These are phyloP conservation scores for Drosophila pseudoananassae DNA, from an alignment of 1,140 invertebrate species.

Conservation along the genomic window DNA sequence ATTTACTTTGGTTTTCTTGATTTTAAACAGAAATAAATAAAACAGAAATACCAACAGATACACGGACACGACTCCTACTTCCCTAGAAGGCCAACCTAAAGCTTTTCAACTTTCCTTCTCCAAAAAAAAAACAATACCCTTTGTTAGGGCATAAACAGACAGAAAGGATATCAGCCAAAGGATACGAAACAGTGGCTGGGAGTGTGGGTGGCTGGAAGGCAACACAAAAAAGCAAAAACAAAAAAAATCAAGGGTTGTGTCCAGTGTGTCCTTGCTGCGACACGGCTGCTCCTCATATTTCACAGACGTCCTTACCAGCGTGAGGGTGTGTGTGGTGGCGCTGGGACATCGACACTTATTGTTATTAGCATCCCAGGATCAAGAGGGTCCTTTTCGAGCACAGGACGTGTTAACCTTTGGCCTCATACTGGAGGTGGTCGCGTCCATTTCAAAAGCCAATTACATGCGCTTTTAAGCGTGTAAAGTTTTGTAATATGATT, in stretches of 20 bases:
- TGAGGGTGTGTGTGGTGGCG: slow-evolving; percentile 12
- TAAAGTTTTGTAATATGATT: slow-evolving; percentile 83
- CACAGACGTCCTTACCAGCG: slow-evolving; percentile 57
- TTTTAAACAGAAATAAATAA: no score
- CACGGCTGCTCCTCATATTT: slow-evolving; percentile 66
- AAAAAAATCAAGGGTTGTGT: slow-evolving; percentile 25
- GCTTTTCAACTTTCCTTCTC: neutral
- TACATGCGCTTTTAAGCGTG: slow-evolving; percentile 82
- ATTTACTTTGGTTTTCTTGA: no score
- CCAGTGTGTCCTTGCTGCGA: slow-evolving; percentile 21
- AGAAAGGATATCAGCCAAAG: neutral
- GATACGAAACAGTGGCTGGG: slow-evolving; percentile 4
- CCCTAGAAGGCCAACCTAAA: neutral
- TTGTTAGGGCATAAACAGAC: slow-evolving; percentile 1
- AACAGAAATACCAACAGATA: no score
- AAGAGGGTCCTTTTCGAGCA: slow-evolving; percentile 10
- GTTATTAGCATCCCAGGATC: slow-evolving; percentile 73
- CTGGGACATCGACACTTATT: slow-evolving; percentile 76
- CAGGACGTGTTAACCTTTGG: slow-evolving; percentile 70
- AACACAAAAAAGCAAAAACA: neutral
- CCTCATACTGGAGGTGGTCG: slow-evolving; percentile 3
- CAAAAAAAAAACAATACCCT: neutral
- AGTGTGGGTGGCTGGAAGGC: neutral
- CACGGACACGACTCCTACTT: neutral
- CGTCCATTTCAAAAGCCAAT: slow-evolving; percentile 80